phyloP scores from a whole-genome alignment of 1,140 invertebrate genomes.

The Oryctes rhinoceros region DNA sequence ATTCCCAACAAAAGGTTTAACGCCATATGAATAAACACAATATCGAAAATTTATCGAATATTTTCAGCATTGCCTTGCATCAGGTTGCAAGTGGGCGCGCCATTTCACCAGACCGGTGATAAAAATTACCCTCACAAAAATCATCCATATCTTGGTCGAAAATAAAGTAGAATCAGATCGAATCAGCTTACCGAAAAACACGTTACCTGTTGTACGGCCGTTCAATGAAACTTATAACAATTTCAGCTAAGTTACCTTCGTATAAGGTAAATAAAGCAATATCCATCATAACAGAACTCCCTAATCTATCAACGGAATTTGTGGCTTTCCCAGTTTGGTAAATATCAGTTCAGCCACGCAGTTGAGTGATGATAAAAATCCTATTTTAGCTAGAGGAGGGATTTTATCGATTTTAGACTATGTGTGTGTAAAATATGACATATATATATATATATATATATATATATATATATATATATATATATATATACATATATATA shows the following conservation, averaged over 20 bases:
- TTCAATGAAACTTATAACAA: no score
- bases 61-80: neutral
- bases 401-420: neutral
- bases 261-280: no score
- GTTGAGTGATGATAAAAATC: slow-evolving; percentile 7
- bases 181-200: no score
- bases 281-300: neutral
- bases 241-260: no score
- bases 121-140: neutral
- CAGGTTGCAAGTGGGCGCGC: neutral
- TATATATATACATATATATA: neutral
- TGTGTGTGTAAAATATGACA: neutral
- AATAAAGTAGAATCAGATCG: neutral
- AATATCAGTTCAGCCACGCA: neutral
- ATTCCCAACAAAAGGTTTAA: no score
- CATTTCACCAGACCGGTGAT: neutral
- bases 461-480: no score
- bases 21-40: no score
- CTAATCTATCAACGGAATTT: slow-evolving; percentile 18
- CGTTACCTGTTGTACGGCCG: no score
- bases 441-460: neutral
- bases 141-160: neutral
- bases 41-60: no score
- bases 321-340: neutral
- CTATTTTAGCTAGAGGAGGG: neutral